Conservation (phyloP, 2,113 vertebrate species). For the Podilymbus podiceps region DNA sequence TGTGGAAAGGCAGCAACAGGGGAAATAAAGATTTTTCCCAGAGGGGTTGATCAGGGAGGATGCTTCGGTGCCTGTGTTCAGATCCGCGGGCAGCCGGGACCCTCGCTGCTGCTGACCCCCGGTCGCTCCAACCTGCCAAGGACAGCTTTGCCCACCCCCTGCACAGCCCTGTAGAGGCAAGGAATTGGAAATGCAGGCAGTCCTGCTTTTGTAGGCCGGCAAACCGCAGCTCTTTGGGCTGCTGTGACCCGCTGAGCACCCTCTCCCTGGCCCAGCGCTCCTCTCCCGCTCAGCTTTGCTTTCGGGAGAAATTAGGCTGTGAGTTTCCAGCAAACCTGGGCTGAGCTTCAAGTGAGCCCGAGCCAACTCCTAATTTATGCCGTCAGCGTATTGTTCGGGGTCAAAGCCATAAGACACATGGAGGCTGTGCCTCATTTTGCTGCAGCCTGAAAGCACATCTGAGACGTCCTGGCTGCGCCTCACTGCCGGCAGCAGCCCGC, state of each 20-base stretch:
- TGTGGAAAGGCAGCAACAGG: not conserved
- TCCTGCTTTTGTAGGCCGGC: not conserved
- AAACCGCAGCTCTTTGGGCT: not conserved
- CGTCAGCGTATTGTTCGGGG: not conserved
- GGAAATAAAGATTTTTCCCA: not conserved
- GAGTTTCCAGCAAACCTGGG: conserved; percentile 54
- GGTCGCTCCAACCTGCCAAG: not conserved
- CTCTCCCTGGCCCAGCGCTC: not conserved
- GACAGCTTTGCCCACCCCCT: not conserved
- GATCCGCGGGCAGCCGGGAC: not conserved
- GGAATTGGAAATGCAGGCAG: not conserved
- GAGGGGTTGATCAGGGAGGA: not conserved
- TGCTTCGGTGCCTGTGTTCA: not conserved
- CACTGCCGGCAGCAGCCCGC: not conserved
- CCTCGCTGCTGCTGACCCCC: not conserved
- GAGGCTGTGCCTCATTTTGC: not conserved
- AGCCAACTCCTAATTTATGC: conserved; percentile 56
- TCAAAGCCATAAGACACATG: conserved; percentile 4
- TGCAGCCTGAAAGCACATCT: conserved; percentile 15
- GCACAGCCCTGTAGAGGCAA: not conserved
- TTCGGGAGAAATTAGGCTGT: conserved; percentile 54
- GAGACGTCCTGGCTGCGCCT: not conserved
- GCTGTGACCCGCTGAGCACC: not conserved
- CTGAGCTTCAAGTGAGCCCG: conserved; percentile 40
- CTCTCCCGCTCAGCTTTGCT: conserved; percentile 24